phyloP scores from a whole-genome alignment of 2,113 vertebrate genomes.

The Ibidorhyncha struthersii region DNA sequence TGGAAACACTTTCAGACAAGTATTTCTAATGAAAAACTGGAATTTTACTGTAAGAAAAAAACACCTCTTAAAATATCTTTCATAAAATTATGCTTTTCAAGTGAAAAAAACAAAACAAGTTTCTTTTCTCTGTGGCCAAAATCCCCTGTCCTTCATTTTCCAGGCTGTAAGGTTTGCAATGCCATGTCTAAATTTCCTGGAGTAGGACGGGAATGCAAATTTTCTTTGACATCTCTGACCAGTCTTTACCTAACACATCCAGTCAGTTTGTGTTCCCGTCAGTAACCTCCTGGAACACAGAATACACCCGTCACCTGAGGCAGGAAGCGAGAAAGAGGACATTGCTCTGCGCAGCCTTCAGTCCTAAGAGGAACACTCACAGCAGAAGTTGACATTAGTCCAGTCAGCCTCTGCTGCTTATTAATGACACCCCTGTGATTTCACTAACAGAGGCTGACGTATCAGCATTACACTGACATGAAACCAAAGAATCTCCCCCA shows the following conservation, averaged over 20 bases:
- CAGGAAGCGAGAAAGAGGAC: background rate
- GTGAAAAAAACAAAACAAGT: background rate
- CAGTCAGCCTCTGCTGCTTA: background rate
- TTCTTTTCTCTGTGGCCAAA: background rate
- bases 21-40: background rate
- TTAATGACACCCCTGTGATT: background rate
- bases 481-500: background rate
- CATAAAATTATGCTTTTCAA: background rate
- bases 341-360: background rate
- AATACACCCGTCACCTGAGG: fast-evolving
- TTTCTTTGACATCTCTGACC: background rate
- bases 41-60: background rate
- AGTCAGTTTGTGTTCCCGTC: background rate
- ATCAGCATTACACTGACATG: background rate
- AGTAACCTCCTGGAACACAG: background rate
- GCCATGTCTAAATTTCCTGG: background rate
- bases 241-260: background rate
- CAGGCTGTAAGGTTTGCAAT: background rate
- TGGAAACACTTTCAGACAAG: background rate
- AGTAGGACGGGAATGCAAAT: background rate
- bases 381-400: background rate
- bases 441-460: background rate
- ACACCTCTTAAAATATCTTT: background rate
- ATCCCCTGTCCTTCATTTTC: background rate
- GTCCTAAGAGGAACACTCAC: background rate